Conservation (phyloP, 2,797 vertebrate genomes). For the Sciurus vulgaris region DNA sequence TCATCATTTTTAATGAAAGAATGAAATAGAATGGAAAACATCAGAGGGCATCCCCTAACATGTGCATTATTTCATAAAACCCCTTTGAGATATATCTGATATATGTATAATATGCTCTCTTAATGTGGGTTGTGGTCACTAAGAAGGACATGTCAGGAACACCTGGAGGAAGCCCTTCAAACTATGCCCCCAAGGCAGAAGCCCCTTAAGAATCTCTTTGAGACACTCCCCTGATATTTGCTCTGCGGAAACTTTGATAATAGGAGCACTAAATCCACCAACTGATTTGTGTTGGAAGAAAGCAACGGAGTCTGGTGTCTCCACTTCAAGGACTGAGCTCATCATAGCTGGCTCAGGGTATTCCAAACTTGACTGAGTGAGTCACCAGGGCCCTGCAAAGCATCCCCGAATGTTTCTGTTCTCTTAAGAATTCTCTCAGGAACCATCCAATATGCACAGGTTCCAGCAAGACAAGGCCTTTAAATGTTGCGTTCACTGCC, state of each 20-base stretch:
- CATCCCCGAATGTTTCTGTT: not conserved
- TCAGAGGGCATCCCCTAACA: not conserved
- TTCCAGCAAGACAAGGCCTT: not conserved
- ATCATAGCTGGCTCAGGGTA: not conserved
- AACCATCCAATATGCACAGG: fast-evolving
- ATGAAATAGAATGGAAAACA: not conserved
- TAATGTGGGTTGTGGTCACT: not conserved
- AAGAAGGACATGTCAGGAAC: not conserved
- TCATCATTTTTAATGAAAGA: not conserved
- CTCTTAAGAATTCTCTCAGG: not conserved
- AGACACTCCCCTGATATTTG: no score
- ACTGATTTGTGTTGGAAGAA: not conserved
- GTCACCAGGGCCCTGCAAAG: not conserved
- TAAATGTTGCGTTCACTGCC: not conserved
- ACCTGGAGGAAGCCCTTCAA: not conserved
- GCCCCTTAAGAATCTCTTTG: not conserved
- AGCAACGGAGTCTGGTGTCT: not conserved
- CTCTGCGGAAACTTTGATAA: not conserved
- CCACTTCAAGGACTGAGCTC: not conserved
- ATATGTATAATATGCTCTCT: not conserved
- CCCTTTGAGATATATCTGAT: not conserved
- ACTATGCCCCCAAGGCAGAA: not conserved
- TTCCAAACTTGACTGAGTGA: not conserved
- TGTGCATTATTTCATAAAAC: not conserved
- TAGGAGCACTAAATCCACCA: not conserved